These are phyloP conservation scores for Mesocricetus auratus DNA, from an alignment of 2,113 vertebrate genomes.

Conservation along the genomic window DNA sequence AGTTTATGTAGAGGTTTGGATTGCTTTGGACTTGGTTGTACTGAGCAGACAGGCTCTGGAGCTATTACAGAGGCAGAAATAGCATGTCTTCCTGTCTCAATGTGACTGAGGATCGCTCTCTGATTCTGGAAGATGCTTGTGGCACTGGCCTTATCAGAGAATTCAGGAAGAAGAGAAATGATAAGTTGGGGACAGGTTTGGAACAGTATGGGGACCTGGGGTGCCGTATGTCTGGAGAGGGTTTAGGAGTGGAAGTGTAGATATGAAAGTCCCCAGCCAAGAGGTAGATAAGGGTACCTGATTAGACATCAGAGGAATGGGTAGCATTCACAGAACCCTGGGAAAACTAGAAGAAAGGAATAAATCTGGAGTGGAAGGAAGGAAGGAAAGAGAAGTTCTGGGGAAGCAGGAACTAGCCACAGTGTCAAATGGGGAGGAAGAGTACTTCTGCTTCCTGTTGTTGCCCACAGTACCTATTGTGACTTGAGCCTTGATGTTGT, in stretches of 20 bases:
- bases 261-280: not conserved
- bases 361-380: not conserved
- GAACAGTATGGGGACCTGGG: not conserved
- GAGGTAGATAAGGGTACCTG: not conserved
- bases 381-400: not conserved
- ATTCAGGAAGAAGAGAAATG: not conserved
- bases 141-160: not conserved
- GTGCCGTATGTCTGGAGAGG: not conserved
- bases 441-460: not conserved
- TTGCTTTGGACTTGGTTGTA: not conserved
- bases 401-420: not conserved
- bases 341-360: not conserved
- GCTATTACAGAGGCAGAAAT: not conserved
- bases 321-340: not conserved
- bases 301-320: not conserved
- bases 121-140: not conserved
- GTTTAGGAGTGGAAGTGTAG: not conserved
- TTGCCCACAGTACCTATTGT: slow-evolving; percentile 18
- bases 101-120: not conserved
- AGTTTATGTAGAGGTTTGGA: not conserved
- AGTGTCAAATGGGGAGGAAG: not conserved
- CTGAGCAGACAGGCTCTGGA: not conserved
- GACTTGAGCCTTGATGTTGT: slow-evolving; percentile 56
- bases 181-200: not conserved
- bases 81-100: not conserved